These are phyloP conservation scores for Scaptomyza parva DNA, from an alignment of 2,888 invertebrate genomes.

Conservation along the genomic window DNA sequence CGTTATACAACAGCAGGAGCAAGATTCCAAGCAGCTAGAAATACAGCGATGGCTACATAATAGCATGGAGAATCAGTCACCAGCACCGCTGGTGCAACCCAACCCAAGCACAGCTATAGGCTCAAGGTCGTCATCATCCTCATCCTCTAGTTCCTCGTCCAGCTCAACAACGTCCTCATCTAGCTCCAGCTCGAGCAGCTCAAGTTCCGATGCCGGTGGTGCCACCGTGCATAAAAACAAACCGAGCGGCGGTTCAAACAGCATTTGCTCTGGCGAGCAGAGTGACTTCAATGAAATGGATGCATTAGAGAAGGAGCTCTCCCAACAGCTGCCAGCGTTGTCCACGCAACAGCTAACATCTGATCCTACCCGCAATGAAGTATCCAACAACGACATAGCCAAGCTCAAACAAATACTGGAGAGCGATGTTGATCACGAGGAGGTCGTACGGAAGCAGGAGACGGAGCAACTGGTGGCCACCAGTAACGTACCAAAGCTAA, in stretches of 20 bases:
- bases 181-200: slow-evolving; percentile 37
- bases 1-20: background rate
- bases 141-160: slow-evolving; percentile 28
- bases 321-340: slow-evolving; percentile 48
- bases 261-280: slow-evolving; percentile 54
- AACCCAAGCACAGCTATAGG: slow-evolving; percentile 5
- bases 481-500: slow-evolving; percentile 83
- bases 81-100: background rate
- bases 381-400: slow-evolving; percentile 74
- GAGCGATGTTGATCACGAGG: slow-evolving; percentile 67
- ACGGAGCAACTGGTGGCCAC: background rate
- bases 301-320: slow-evolving; percentile 79
- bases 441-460: background rate
- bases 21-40: slow-evolving; percentile 51
- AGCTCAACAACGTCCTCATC: slow-evolving; percentile 44
- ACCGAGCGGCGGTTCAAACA: slow-evolving; percentile 30
- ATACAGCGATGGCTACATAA: slow-evolving; percentile 62
- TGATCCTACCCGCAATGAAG: background rate
- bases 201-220: slow-evolving; percentile 10
- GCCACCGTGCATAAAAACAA: slow-evolving; percentile 3
- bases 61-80: slow-evolving; percentile 27
- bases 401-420: slow-evolving; percentile 81
- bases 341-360: slow-evolving; percentile 2
- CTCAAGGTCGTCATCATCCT: slow-evolving; percentile 16
- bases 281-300: slow-evolving; percentile 79